Evolutionary conservation across 2,113 vertebrate species (phyloP).

Genomic region (Limanda limanda): DNA sequence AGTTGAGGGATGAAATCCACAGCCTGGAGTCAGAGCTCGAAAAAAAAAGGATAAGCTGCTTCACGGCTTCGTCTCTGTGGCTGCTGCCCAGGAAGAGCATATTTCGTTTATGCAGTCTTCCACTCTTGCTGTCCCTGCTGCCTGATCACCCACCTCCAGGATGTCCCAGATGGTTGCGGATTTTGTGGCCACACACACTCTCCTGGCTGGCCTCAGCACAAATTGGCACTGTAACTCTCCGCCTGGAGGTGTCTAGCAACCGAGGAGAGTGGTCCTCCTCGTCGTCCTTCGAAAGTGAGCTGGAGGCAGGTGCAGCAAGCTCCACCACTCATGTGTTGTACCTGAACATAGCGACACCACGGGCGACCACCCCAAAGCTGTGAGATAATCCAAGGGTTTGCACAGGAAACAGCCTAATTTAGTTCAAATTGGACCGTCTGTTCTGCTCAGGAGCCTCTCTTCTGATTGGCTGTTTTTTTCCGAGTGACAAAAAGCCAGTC

Average conservation of each 20-base stretch:
- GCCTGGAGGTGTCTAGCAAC: background rate
- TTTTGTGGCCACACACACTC: background rate
- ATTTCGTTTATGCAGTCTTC: constrained; percentile 1
- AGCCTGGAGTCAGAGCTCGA: background rate
- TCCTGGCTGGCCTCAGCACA: background rate
- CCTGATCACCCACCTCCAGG: background rate
- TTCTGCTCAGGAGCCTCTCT: background rate
- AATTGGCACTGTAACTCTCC: background rate
- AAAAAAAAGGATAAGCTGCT: constrained; percentile 1
- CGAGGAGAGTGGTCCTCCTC: too few relatives aligned
- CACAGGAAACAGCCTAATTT: background rate
- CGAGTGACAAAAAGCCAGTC: background rate
- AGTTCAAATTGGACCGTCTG: background rate
- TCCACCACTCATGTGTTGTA: background rate
- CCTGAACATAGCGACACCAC: background rate
- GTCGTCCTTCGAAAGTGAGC: background rate
- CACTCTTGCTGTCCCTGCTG: background rate
- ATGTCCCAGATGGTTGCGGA: background rate
- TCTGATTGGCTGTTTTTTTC: background rate
- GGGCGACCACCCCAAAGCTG: background rate
- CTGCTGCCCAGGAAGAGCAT: constrained; percentile 8
- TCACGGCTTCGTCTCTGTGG: background rate
- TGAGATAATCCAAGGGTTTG: background rate
- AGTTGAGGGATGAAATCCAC: constrained; percentile 1
- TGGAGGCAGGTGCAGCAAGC: background rate